Evolutionary conservation across 1,140 invertebrate genomes (phyloP).

Genomic region (Micrasema longulum): DNA sequence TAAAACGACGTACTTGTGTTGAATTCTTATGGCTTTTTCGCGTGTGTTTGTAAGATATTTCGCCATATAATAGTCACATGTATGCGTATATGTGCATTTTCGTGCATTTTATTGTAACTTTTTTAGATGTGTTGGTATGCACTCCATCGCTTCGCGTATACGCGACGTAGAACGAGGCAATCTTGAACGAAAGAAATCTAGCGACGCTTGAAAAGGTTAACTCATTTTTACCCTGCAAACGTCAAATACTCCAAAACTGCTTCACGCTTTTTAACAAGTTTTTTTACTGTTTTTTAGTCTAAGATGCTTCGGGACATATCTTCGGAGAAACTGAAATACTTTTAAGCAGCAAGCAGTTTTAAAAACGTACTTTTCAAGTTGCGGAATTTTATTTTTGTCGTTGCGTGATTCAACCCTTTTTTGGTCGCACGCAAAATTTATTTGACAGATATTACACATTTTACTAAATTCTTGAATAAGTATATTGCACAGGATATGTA

Average conservation of each 20-base stretch:
- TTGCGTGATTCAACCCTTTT: background rate
- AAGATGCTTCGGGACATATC: too few relatives aligned
- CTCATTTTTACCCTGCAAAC: background rate
- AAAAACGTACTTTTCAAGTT: background rate
- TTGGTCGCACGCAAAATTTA: background rate
- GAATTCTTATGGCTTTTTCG: slow-evolving; percentile 50
- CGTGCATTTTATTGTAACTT: slow-evolving; percentile 35
- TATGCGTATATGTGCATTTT: slow-evolving; percentile 34
- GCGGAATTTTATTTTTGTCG: background rate
- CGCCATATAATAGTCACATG: slow-evolving; percentile 22
- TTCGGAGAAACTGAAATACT: background rate
- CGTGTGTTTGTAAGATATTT: slow-evolving; percentile 27
- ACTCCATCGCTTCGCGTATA: slow-evolving; percentile 23
- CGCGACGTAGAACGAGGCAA: background rate
- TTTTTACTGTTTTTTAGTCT: too few relatives aligned
- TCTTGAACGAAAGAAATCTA: background rate
- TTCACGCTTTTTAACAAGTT: too few relatives aligned
- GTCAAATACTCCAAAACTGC: too few relatives aligned
- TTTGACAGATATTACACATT: background rate
- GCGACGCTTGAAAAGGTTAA: background rate
- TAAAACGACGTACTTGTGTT: slow-evolving; percentile 50
- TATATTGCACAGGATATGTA: slow-evolving; percentile 36
- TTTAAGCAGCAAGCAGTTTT: background rate
- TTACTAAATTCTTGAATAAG: slow-evolving; percentile 25
- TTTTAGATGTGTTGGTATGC: slow-evolving; percentile 29